phyloP scores from a whole-genome alignment of 92 coral and sea anemone species.

The Zoanthus sociatus region DNA sequence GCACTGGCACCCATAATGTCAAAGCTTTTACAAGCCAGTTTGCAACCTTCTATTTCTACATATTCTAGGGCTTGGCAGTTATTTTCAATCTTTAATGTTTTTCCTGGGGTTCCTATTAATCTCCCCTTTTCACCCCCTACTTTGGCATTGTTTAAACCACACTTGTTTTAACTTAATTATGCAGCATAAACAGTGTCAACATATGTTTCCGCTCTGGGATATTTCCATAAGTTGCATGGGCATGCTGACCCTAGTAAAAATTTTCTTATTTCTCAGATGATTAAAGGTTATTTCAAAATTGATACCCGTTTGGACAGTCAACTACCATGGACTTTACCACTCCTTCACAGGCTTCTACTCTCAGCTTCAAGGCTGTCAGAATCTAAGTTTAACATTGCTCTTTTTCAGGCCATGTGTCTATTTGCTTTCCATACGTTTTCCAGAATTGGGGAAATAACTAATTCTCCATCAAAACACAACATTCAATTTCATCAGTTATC shows the following conservation, averaged over 20 bases:
- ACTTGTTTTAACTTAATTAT: constrained; percentile 59
- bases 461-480: constrained; percentile 11
- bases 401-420: constrained; percentile 5
- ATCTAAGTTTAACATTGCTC: background rate
- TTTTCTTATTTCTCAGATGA: constrained; percentile 51
- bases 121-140: constrained; percentile 46
- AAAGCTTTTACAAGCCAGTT: background rate
- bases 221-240: constrained; percentile 44
- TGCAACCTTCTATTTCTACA: background rate
- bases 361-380: background rate
- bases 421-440: background rate
- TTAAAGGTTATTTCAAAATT: constrained; percentile 54
- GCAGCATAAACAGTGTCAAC: constrained; percentile 66
- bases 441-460: constrained; percentile 2
- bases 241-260: constrained; percentile 46
- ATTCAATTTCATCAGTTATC: background rate
- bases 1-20: too few relatives aligned
- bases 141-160: constrained; percentile 63
- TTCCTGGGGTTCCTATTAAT: too few relatives aligned
- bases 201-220: constrained; percentile 58
- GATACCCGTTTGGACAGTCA: constrained; percentile 56
- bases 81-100: constrained; percentile 4
- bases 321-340: constrained; percentile 63
- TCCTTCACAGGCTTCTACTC: constrained; percentile 20
- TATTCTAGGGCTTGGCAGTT: constrained; percentile 6